Base-by-base conservation (phyloP, 2,888 invertebrate species). In the Bugula neritina region DNA sequence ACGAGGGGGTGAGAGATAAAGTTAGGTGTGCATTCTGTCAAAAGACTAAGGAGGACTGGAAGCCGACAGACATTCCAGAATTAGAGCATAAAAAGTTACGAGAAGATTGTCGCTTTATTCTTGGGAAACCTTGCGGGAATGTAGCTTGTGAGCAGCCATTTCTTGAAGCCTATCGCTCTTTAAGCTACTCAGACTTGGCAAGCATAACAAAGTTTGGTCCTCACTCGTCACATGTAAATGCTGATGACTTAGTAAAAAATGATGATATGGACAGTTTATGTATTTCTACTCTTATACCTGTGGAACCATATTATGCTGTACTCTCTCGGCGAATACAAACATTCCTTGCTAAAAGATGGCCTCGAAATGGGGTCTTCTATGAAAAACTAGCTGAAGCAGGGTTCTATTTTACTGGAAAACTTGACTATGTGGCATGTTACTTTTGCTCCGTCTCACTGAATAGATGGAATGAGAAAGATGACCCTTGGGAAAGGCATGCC, bases 401-500 rank as follows among this genome's bases (percentile, higher is more conserved):
- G 52, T 95, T 96, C 85, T 95, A 90, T 82, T 95, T 94, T 80
- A 91, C 92, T 10, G 94, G 85, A n/a, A 88, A 89, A 74, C 90
- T 90, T 43, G 94, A 94, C 84, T 91, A 92, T 80, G 94, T 94
- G 0, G 89, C 92, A 73, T 97, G 96, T 82, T 96, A 92, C 84
- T 91, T 91, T 81, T 97, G 97, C 83, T 94, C 93, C 77, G 94
- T 94, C 63, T 94, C 95, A 0, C 87, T 97, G 3, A 91, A 93
- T 79, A 93, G 94, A 82, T 97, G 96, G 96, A 92, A 93, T 81
- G 89, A 89, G 63, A 88, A 89, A 73, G 96, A 97, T 83, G 90
- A 92, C 77, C 94, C 96, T 0, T 96, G 94, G 94, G 90, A 91
- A 76, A 94, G 96, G 83, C 96, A 97, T 85, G 94, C 94, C 0